Percentiles rank a stretch among this genome's conserved stretches.
Evolutionary conservation across 2,888 invertebrate species (phyloP).

Genomic region (Xiphydria camelus): DNA sequence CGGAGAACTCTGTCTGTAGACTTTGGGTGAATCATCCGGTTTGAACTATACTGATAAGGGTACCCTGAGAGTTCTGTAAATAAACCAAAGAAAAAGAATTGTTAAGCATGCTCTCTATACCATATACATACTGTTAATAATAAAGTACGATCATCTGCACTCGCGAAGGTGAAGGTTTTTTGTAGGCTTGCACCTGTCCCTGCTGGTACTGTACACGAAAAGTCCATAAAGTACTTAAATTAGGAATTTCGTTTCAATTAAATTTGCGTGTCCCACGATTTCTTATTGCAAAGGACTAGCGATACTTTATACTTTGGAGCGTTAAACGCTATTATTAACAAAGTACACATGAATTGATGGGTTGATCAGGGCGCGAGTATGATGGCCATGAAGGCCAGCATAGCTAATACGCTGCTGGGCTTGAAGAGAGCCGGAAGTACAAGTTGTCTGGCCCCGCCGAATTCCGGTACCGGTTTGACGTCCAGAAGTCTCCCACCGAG

Average conservation of each 20-base stretch:
- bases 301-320: no score
- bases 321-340: no score
- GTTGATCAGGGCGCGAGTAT: constrained; percentile 54
- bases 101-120: constrained; percentile 50
- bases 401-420: constrained; percentile 59
- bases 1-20: no score
- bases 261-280: no score
- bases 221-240: constrained; percentile 19
- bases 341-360: constrained; percentile 23
- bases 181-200: constrained; percentile 49
- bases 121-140: constrained; percentile 47
- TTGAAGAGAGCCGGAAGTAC: constrained; percentile 74
- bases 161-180: constrained; percentile 53
- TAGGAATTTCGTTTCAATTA: no score
- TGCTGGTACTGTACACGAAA: constrained; percentile 27
- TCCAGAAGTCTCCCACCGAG: constrained; percentile 58
- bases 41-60: no score
- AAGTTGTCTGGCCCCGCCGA: constrained; percentile 70
- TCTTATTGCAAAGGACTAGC: no score
- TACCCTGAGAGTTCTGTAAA: no score
- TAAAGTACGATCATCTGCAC: constrained; percentile 46
- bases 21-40: no score
- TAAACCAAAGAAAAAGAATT: no score
- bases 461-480: constrained; percentile 51
- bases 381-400: constrained; percentile 58